Evolutionary conservation across 2,113 vertebrate species (phyloP).

Genomic region (Cisticola juncidis): DNA sequence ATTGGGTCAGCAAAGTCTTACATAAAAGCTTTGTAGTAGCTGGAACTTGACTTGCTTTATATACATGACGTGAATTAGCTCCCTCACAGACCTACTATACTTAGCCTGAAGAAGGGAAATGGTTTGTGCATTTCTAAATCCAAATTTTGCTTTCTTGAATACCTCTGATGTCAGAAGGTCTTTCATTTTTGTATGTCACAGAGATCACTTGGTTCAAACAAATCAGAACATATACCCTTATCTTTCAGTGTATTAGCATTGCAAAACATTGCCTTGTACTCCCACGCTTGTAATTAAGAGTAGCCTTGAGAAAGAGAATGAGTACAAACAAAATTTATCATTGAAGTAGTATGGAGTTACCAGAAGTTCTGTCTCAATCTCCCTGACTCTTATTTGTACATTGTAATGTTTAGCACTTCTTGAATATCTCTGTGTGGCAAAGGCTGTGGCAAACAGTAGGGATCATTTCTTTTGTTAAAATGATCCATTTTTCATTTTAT

Average conservation of each 20-base stretch:
- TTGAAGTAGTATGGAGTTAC: neutral
- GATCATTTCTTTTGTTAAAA: neutral
- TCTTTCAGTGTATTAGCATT: conserved; percentile 8
- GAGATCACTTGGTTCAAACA: neutral
- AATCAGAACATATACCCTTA: neutral
- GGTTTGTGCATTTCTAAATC: neutral
- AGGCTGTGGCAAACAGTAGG: neutral
- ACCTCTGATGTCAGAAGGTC: neutral
- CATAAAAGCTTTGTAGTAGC: conserved; percentile 61
- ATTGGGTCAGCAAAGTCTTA: conserved; percentile 71
- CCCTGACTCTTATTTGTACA: neutral
- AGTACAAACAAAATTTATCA: neutral
- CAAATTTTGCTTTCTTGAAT: neutral
- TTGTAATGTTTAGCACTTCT: neutral
- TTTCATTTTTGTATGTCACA: neutral
- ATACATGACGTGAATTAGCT: conserved; percentile 19
- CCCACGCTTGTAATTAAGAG: neutral
- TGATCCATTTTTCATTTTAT: neutral
- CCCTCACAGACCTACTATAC: conserved; percentile 1
- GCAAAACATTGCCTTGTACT: neutral
- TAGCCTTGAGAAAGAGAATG: neutral
- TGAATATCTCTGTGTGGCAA: neutral
- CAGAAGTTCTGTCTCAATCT: neutral
- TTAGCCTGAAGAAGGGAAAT: neutral
- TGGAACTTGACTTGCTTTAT: conserved; percentile 50